phyloP scores from a whole-genome alignment of 1,140 invertebrate genomes.

The Eubasilissa regina region DNA sequence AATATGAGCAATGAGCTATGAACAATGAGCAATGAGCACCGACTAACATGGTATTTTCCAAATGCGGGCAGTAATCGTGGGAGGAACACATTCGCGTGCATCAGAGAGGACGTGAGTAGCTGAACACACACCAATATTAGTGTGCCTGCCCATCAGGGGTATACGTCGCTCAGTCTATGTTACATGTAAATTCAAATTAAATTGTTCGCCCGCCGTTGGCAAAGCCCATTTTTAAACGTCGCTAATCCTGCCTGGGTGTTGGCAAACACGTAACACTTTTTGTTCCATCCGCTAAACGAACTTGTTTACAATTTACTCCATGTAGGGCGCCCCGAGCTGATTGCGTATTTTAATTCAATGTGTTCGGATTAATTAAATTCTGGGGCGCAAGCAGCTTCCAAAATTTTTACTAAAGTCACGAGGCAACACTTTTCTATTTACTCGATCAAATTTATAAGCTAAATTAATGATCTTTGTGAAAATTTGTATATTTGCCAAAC shows the following conservation, averaged over 20 bases:
- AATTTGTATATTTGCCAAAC: too few species aligned
- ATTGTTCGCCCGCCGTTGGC: slow-evolving; percentile 35
- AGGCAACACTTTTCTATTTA: not conserved
- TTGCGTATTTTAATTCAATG: slow-evolving; percentile 40
- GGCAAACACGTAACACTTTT: slow-evolving; percentile 35
- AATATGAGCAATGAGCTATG: too few species aligned
- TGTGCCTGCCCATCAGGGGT: slow-evolving; percentile 3
- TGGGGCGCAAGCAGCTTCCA: slow-evolving; percentile 2
- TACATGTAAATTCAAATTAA: slow-evolving; percentile 36
- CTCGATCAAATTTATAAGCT: too few species aligned
- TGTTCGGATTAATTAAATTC: slow-evolving; percentile 41
- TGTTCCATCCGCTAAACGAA: slow-evolving; percentile 29
- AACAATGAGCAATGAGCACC: too few species aligned
- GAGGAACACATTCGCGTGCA: slow-evolving; percentile 1
- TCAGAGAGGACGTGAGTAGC: not conserved
- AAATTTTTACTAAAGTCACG: slow-evolving; percentile 9
- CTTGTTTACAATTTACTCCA: slow-evolving; percentile 34
- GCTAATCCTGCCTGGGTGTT: slow-evolving; percentile 37
- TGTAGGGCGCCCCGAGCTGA: slow-evolving; percentile 29
- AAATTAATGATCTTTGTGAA: too few species aligned
- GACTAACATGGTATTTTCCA: too few species aligned
- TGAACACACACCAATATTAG: slow-evolving; percentile 3
- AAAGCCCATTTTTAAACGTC: slow-evolving; percentile 35
- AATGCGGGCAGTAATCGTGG: too few species aligned
- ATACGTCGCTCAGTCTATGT: not conserved